phyloP scores from a whole-genome alignment of 2,797 vertebrate species.

The Pangasius macronema region DNA sequence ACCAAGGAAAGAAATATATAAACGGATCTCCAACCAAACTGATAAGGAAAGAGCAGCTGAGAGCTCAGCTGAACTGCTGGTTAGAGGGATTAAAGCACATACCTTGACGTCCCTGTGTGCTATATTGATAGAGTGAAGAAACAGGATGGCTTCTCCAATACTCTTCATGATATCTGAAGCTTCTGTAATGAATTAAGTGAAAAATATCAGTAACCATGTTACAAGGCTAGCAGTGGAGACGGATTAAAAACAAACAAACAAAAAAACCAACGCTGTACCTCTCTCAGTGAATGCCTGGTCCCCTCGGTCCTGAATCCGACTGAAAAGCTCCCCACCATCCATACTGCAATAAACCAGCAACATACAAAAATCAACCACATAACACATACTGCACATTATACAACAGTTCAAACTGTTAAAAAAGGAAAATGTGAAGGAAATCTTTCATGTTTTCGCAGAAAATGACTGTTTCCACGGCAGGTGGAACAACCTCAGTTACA shows the following conservation, averaged over 20 bases:
- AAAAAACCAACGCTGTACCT: conserved; percentile 69
- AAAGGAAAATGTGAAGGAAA: not conserved
- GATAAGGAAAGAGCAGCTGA: not conserved
- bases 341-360: conserved; percentile 77
- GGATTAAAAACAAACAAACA: not conserved
- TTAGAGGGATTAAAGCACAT: conserved; percentile 17
- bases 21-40: not conserved
- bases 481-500: not conserved
- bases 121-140: conserved; percentile 93
- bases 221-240: not conserved
- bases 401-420: not conserved
- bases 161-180: conserved; percentile 98
- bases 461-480: not conserved
- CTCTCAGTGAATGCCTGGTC: conserved; percentile 98
- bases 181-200: conserved; percentile 72
- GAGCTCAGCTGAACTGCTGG: no score
- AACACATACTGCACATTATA: not conserved
- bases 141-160: conserved; percentile 96
- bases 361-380: not conserved
- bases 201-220: not conserved
- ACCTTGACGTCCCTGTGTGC: conserved; percentile 98
- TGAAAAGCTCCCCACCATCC: conserved; percentile 97
- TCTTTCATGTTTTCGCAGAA: not conserved
- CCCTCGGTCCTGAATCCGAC: conserved; percentile 94
- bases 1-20: not conserved